These are phyloP conservation scores for Eubasilissa regina DNA, from an alignment of 1,140 invertebrate species.

Conservation along the genomic window DNA sequence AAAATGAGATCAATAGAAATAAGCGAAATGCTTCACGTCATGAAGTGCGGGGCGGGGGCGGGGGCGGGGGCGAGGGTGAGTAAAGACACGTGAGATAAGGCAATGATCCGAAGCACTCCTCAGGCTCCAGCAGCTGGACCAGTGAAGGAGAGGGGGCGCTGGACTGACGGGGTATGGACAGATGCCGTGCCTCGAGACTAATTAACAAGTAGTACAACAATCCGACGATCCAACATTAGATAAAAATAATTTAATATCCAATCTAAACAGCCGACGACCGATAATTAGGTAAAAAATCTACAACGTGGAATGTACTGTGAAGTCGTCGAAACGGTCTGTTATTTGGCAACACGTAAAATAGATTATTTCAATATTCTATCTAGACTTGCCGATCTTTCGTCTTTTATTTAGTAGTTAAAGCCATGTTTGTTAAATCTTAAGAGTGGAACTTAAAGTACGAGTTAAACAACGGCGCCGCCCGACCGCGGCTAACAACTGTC, in stretches of 20 bases:
- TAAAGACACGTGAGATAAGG: constrained; percentile 59
- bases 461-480: constrained; percentile 49
- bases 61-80: constrained; percentile 43
- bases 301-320: constrained; percentile 60
- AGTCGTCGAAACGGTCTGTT: constrained; percentile 60
- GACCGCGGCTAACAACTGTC: constrained; percentile 31
- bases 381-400: constrained; percentile 56
- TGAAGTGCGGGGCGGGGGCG: background rate
- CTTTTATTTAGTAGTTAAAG: constrained; percentile 62
- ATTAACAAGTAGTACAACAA: constrained; percentile 57
- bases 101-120: constrained; percentile 56
- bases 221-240: constrained; percentile 56
- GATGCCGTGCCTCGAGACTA: constrained; percentile 49
- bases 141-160: background rate
- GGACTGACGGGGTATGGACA: background rate
- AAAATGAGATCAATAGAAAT: constrained; percentile 59
- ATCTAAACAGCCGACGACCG: constrained; percentile 60
- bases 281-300: constrained; percentile 61
- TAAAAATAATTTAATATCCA: constrained; percentile 60
- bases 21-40: constrained; percentile 48
- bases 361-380: constrained; percentile 60
- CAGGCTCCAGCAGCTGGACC: constrained; percentile 29
- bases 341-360: constrained; percentile 61
- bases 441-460: constrained; percentile 57
- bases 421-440: constrained; percentile 61